Evolutionary conservation across 2,113 vertebrate genomes (phyloP), one percentile per base, ranked within the genome.

Genomic region (Chaenocephalus aceratus): DNA sequence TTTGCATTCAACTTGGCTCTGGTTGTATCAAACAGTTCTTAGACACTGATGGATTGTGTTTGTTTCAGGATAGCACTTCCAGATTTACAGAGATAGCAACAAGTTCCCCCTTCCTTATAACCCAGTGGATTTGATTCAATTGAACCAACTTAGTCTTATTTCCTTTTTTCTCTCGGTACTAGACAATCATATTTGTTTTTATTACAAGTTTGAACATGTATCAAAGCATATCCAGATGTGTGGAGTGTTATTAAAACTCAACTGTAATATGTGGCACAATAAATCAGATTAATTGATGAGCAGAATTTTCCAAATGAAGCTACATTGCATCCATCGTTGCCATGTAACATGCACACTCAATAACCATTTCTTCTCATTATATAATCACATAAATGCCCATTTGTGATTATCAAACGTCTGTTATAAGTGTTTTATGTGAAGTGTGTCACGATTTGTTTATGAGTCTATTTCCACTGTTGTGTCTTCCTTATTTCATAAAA

Each of bases 1-100:
- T 83, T 75, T 65, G 21, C 61, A 69, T 87, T 84, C 72, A 73
- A 52, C 52, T 41, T 51, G 44, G 41, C 16, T 21, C n/a, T 71
- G 15, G 66, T 6, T 63, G 34, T 72, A 83, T 75, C 68, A 51
- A 75, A 61, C 51, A 72, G 12, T 64, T 10, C 11, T 72, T 30
- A 30, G 77, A 86, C 86, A 84, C 71, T 86, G 88, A 90, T 88
- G 75, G 75, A 90, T 85, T 75, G 61, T 77, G 59, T 82, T 82
- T 81, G 70, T 78, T 73, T 75, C 41, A 57, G 60, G 54, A 76
- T 85, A 71, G 62, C n/a, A 77, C 65, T 56, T 61, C 14, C 46
- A 76, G 63, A 73, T 87, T 77, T 51, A 64, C 11, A 66, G 48
- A 58, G 77, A 90, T 67, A 64, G 15, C 18, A 61, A 14, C 61